These are phyloP conservation scores for Tapirus terrestris DNA, from an alignment of 2,113 vertebrate genomes.

Conservation along the genomic window DNA sequence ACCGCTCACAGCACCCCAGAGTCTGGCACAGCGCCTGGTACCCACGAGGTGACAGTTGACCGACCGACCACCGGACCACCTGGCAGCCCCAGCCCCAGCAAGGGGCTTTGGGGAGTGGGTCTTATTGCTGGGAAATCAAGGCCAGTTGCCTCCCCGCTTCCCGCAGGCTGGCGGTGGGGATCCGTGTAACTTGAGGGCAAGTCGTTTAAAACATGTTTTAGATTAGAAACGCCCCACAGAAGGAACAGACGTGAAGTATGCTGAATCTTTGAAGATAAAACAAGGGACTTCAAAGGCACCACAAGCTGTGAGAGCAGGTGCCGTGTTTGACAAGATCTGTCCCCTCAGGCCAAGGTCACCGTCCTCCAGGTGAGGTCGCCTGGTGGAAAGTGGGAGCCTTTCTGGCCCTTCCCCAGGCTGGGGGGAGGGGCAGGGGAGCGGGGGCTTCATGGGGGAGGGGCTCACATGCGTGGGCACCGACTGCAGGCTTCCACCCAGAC, in stretches of 20 bases:
- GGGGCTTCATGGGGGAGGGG: neutral
- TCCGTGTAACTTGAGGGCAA: neutral
- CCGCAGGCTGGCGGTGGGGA: neutral
- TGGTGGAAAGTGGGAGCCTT: neutral
- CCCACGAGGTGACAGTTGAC: accelerated
- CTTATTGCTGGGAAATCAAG: neutral
- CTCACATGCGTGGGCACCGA: neutral
- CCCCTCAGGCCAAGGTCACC: slow-evolving; percentile 57
- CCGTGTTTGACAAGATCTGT: slow-evolving; percentile 14
- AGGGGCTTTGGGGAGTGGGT: neutral
- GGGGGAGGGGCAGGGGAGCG: too few relatives aligned
- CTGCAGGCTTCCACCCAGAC: accelerated
- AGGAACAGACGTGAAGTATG: neutral
- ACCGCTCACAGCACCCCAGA: neutral
- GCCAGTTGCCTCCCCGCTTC: accelerated
- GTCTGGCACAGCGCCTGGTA: neutral
- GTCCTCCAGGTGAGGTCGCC: neutral
- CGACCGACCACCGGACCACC: accelerated
- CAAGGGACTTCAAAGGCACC: slow-evolving; percentile 59
- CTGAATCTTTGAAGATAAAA: slow-evolving; percentile 56
- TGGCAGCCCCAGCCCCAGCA: accelerated
- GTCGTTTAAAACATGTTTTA: neutral
- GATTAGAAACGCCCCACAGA: slow-evolving; percentile 23
- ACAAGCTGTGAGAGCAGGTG: neutral
- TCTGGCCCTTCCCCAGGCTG: neutral